These are phyloP conservation scores for Clunio marinus DNA, from an alignment of 2,888 invertebrate species.

Conservation along the genomic window DNA sequence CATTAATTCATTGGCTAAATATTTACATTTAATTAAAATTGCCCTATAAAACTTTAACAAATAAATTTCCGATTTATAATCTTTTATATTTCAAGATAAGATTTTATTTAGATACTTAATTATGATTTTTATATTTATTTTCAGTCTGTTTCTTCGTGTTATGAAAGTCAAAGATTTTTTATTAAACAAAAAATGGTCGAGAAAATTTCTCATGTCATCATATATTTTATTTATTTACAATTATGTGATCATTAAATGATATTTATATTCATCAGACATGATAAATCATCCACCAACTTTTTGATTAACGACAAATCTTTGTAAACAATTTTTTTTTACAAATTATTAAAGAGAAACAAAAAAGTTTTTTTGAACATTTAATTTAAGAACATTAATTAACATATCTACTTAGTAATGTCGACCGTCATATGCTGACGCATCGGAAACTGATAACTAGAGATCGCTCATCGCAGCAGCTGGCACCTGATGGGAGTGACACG, in stretches of 20 bases:
- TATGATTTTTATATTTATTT: background rate
- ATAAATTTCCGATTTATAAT: slow-evolving; percentile 9
- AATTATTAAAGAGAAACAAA: too few relatives aligned
- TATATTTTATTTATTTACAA: too few relatives aligned
- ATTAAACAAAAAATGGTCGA: too few relatives aligned
- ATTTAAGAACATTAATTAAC: too few relatives aligned
- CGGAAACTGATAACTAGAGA: slow-evolving; percentile 32
- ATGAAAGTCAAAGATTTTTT: too few relatives aligned
- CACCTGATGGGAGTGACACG: slow-evolving; percentile 56
- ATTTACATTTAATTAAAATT: slow-evolving; percentile 38
- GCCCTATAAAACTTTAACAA: slow-evolving; percentile 37
- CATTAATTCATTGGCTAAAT: slow-evolving; percentile 32
- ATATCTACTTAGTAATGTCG: slow-evolving; percentile 31
- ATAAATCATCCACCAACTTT: too few relatives aligned
- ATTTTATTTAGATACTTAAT: background rate
- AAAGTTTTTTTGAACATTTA: too few relatives aligned
- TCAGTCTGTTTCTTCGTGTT: background rate
- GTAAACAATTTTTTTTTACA: too few relatives aligned
- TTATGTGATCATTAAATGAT: too few relatives aligned
- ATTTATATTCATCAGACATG: too few relatives aligned
- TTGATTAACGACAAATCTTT: too few relatives aligned
- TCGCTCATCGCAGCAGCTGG: slow-evolving; percentile 82
- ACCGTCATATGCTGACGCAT: slow-evolving; percentile 21
- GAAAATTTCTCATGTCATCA: too few relatives aligned
- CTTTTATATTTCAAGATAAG: background rate